Conservation (phyloP, 2,797 vertebrate species). For the Eulemur coronatus region DNA sequence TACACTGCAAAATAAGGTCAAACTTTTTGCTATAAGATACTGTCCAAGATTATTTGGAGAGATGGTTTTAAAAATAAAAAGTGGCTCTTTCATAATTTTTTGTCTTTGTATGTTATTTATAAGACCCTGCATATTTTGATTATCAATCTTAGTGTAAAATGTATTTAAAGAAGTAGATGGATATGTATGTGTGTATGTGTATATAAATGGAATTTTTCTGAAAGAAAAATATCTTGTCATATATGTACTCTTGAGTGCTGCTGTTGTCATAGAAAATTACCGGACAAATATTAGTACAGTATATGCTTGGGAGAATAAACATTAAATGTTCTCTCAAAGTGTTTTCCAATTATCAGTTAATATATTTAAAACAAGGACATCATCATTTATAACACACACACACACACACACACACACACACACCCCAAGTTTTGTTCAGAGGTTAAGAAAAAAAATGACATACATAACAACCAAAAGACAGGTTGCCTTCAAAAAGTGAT, state of each 20-base stretch:
- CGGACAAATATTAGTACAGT: slow-evolving; percentile 32
- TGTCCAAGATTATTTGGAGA: background rate
- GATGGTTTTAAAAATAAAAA: background rate
- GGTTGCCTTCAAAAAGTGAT: slow-evolving; percentile 77
- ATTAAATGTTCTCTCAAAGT: slow-evolving; percentile 35
- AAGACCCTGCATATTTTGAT: background rate
- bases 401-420: background rate
- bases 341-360: slow-evolving; percentile 63
- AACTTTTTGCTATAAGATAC: background rate
- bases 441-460: slow-evolving; percentile 60
- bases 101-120: background rate
- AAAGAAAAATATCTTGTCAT: background rate
- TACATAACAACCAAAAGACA: slow-evolving; percentile 71
- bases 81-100: background rate
- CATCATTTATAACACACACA: background rate
- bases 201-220: slow-evolving; percentile 56
- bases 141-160: background rate
- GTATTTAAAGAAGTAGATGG: background rate
- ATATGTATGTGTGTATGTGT: background rate
- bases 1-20: background rate
- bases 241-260: slow-evolving; percentile 10
- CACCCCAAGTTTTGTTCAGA: slow-evolving; percentile 56
- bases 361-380: slow-evolving; percentile 59
- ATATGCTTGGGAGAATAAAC: slow-evolving; percentile 43
- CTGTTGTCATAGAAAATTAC: slow-evolving; percentile 54